phyloP scores from a whole-genome alignment of 2,113 vertebrate species.

The Nibea albiflora region DNA sequence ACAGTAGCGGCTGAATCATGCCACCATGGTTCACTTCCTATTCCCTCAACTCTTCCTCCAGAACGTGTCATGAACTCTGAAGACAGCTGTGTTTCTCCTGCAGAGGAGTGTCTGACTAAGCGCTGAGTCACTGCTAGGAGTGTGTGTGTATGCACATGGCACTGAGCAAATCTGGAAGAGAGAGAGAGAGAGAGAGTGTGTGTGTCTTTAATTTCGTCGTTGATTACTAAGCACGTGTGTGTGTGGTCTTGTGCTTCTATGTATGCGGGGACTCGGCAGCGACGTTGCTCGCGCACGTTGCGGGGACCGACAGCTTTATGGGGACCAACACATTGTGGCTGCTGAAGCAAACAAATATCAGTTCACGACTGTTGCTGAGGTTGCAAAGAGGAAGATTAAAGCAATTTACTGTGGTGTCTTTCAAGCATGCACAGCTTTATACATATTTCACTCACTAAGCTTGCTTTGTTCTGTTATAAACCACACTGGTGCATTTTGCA shows the following conservation, averaged over 20 bases:
- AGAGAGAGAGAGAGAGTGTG: too few relatives aligned
- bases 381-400: conserved; percentile 27
- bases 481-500: background rate
- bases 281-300: background rate
- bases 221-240: background rate
- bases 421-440: background rate
- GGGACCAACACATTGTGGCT: background rate
- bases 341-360: conserved; percentile 1
- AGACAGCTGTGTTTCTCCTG: background rate
- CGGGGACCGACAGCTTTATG: background rate
- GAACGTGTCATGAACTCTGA: background rate
- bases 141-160: background rate
- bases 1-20: background rate
- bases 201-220: background rate
- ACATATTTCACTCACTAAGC: background rate
- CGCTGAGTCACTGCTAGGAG: background rate
- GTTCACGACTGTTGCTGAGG: background rate
- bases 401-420: conserved; percentile 9
- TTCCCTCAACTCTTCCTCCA: background rate
- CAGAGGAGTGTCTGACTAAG: background rate
- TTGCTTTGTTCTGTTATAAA: conserved; percentile 12
- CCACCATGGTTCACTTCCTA: background rate
- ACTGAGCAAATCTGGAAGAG: background rate
- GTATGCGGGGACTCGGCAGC: background rate
- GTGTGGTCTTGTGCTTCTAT: background rate